A percentile compares a stretch with the other conserved stretches of the same genome.
Conservation (phyloP, 2,797 vertebrate species). For the Thunnus albacares region DNA sequence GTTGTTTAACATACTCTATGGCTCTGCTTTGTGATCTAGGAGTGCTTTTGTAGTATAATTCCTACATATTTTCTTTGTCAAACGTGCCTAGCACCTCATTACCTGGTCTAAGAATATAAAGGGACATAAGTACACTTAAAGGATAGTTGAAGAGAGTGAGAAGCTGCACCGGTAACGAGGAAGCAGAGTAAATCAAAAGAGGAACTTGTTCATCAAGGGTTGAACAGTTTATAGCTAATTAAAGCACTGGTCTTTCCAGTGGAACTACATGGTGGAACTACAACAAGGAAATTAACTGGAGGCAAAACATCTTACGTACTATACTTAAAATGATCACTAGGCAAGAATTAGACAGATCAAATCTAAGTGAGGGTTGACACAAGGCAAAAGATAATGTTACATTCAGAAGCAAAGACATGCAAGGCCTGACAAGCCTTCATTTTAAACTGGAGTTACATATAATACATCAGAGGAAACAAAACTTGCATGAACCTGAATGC, state of each 20-base stretch:
- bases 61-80: conserved; percentile 27
- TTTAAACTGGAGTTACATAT: conserved; percentile 18
- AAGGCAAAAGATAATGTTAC: conserved; percentile 27
- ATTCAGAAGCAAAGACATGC: conserved; percentile 39
- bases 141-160: conserved; percentile 36
- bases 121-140: conserved; percentile 79
- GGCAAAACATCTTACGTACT: background rate
- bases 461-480: conserved; percentile 2
- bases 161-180: conserved; percentile 45
- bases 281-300: background rate
- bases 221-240: conserved; percentile 5
- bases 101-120: conserved; percentile 30
- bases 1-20: conserved; percentile 15
- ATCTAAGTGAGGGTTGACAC: background rate
- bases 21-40: conserved; percentile 39
- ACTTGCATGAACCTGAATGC: conserved; percentile 31
- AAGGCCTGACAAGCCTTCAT: conserved; percentile 2
- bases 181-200: conserved; percentile 34
- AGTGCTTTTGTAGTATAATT: conserved; percentile 28
- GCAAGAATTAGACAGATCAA: conserved; percentile 1
- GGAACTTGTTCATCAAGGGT: conserved; percentile 7
- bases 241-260: conserved; percentile 14
- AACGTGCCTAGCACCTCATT: conserved; percentile 52
- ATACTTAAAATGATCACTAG: background rate
- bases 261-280: background rate